Evolutionary conservation across 2,797 vertebrate species (phyloP).

Genomic region (Sebastes miniatus): DNA sequence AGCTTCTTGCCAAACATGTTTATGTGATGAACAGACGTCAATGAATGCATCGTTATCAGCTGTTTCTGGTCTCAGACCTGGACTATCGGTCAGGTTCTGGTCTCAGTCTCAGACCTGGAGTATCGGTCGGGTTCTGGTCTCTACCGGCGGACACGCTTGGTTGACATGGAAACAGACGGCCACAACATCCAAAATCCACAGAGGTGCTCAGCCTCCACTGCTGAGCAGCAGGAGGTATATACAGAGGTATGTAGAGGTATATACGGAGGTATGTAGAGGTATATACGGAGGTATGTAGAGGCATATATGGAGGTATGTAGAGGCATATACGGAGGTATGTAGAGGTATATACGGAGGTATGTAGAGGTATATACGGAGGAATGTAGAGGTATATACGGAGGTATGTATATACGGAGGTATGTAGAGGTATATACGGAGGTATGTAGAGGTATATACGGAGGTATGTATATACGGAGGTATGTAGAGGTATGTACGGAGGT

Average conservation of each 20-base stretch:
- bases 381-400: too few relatives aligned
- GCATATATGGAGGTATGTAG: neutral
- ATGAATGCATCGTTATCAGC: neutral
- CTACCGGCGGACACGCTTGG: neutral
- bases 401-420: too few relatives aligned
- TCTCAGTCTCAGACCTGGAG: neutral
- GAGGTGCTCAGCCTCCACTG: neutral
- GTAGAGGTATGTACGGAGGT: too few relatives aligned
- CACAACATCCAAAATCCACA: neutral
- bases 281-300: neutral
- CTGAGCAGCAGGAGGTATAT: neutral
- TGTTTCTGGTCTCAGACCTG: neutral
- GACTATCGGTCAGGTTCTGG: too few relatives aligned
- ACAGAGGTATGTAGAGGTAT: too few relatives aligned
- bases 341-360: too few relatives aligned
- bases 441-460: too few relatives aligned
- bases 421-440: too few relatives aligned
- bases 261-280: too few relatives aligned
- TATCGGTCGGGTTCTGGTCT: neutral
- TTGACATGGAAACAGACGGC: conserved; percentile 30
- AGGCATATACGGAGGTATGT: too few relatives aligned
- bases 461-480: too few relatives aligned
- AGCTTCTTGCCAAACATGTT: conserved; percentile 33
- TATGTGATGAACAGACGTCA: neutral
- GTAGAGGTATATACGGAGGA: too few relatives aligned